These are phyloP conservation scores for Procambarus virginalis DNA, from an alignment of 1,140 invertebrate genomes.

Conservation along the genomic window DNA sequence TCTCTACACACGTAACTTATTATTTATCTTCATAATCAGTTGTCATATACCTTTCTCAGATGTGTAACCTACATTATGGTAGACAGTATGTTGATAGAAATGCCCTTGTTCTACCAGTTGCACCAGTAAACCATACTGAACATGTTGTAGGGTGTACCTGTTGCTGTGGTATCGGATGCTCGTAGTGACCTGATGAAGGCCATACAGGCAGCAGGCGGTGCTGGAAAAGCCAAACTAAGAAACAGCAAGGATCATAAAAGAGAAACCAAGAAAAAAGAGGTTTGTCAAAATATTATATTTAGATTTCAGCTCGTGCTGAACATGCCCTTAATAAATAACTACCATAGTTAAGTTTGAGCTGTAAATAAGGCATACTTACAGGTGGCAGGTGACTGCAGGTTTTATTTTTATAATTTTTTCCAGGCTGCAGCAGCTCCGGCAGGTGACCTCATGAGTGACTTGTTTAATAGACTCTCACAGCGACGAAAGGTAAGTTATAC, in stretches of 20 bases:
- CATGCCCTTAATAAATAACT: too few relatives aligned
- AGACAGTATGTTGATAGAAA: not conserved
- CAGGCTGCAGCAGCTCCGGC: constrained; percentile 62
- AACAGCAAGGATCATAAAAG: constrained; percentile 77
- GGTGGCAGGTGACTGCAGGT: not conserved
- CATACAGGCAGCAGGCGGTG: constrained; percentile 90
- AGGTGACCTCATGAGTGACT: constrained; percentile 91
- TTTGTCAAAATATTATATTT: constrained; percentile 47
- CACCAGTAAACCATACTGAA: not conserved
- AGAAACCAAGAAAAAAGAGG: constrained; percentile 76
- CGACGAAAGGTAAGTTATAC: constrained; percentile 81
- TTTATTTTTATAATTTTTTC: not conserved
- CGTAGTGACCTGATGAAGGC: constrained; percentile 90
- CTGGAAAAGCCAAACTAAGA: constrained; percentile 83
- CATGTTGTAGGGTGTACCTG: constrained; percentile 38
- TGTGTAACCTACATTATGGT: too few relatives aligned
- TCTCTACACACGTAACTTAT: too few relatives aligned
- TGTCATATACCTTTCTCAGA: constrained; percentile 66
- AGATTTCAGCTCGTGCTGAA: not conserved
- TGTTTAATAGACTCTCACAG: constrained; percentile 89
- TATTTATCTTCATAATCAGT: not conserved
- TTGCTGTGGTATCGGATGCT: constrained; percentile 76
- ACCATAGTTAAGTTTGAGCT: too few relatives aligned
- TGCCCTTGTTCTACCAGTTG: not conserved
- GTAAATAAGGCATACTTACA: too few relatives aligned